Base-by-base conservation (phyloP, 64 coral and sea anemone genomes). In the Montipora efflorescens region DNA sequence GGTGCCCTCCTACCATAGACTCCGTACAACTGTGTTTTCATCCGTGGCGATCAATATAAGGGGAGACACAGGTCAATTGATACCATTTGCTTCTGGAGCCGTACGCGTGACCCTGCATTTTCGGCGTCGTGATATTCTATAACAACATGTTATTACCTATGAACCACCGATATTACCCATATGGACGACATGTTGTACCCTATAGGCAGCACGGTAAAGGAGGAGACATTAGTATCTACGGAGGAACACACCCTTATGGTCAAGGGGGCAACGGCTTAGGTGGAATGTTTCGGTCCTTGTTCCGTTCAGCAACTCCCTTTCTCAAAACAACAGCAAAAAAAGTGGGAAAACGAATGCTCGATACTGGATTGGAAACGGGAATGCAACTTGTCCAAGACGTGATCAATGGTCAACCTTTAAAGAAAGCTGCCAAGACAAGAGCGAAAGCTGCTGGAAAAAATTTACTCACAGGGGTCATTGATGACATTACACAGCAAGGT, bases 31-130 rank as follows among this genome's bases (percentile, higher is more conserved):
- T 28, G 1, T 28, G 25, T 28, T 28, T 28, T 28, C 25, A 28
- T 28, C 25, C 25, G 25, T 28, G 25, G 25, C 58, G 44, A 83
- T 83, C 45, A 83, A 83, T 83, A 83, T 67, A 28, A 28, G 25
- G 25, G 25, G 25, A 83, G 81, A 20, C 3, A 22, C 57, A 16
- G 81, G 81, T 4, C 55, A 83, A 22, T 64, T 83, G 52, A 68
- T 83, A 47, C 64, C 81, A 84, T 84, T 84, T 84, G 15, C 81
- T 12, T 84, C 81, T 64, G 19, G 81, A 14, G n/a, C n/a, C 4
- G 18, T 64, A 5, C 81, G 53, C 7, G 57, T 84, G 22, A 84
- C 53, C 25, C 59, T 84, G 15, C 81, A 84, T 47, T 84, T 84
- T 47, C 5, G 81, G 22, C 81, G 53, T 14, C 53, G 81, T n/a